Percentiles rank a stretch among this genome's conserved stretches.
These are phyloP conservation scores for Hydraecia micacea DNA, from an alignment of 2,888 invertebrate genomes.

Conservation along the genomic window DNA sequence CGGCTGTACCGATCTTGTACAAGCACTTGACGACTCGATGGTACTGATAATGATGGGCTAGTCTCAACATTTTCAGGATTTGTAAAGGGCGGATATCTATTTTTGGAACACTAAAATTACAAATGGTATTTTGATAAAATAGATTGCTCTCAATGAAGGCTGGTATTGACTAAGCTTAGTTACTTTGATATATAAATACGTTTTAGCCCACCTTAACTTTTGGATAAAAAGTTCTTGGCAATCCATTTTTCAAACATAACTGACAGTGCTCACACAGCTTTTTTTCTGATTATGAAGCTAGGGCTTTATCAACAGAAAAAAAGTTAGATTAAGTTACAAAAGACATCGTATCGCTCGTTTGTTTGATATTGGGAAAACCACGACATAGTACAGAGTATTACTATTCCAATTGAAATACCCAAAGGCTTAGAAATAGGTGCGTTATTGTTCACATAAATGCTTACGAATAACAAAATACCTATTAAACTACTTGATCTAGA, in stretches of 20 bases:
- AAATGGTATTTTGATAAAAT: background rate
- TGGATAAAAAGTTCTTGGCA: too few relatives aligned
- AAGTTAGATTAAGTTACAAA: background rate
- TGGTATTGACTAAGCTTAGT: background rate
- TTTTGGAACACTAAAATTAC: background rate
- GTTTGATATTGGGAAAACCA: background rate
- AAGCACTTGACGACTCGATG: conserved; percentile 36
- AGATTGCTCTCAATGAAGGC: background rate
- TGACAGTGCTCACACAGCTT: too few relatives aligned
- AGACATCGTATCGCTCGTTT: background rate
- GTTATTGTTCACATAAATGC: conserved; percentile 35
- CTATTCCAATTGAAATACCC: conserved; percentile 10
- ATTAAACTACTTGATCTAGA: conserved; percentile 45
- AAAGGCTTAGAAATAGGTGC: conserved; percentile 2
- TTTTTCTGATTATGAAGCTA: too few relatives aligned
- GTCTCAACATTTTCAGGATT: conserved; percentile 32
- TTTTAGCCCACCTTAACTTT: too few relatives aligned
- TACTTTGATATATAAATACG: background rate
- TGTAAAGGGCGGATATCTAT: background rate
- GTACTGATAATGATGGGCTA: conserved; percentile 24
- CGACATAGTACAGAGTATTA: background rate
- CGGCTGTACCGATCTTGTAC: conserved; percentile 51
- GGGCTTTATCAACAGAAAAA: too few relatives aligned
- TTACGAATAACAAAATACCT: conserved; percentile 53
- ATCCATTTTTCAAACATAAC: too few relatives aligned